Conservation (phyloP, 2,113 vertebrate species). For the Ammodytes dubius region DNA sequence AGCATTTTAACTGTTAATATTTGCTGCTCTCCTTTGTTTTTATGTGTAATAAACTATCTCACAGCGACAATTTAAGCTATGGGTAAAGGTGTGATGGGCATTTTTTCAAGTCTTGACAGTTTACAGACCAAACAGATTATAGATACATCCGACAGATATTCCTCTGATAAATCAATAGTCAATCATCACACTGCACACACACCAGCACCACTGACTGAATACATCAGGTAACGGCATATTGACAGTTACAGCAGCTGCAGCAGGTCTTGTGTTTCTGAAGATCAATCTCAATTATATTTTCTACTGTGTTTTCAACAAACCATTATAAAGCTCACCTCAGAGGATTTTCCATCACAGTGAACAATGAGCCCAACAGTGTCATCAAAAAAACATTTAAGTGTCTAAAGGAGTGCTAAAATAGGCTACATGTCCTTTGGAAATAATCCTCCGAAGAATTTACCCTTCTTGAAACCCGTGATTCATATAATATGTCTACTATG, state of each 20-base stretch:
- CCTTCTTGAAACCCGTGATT: neutral
- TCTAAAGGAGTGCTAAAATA: too few relatives aligned
- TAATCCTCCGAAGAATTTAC: neutral
- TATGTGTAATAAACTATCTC: neutral
- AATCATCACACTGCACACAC: neutral
- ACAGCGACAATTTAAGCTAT: neutral
- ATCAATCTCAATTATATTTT: neutral
- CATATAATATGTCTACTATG: too few relatives aligned
- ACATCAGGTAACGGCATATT: too few relatives aligned
- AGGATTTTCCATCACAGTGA: neutral
- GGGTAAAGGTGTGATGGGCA: neutral
- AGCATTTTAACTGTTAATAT: neutral
- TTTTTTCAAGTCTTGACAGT: neutral
- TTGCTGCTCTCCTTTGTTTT: neutral
- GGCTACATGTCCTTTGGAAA: neutral
- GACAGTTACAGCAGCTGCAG: neutral
- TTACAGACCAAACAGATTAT: neutral
- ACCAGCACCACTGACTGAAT: neutral
- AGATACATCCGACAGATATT: neutral
- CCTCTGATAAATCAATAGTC: neutral
- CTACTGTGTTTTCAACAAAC: neutral
- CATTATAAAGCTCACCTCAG: neutral
- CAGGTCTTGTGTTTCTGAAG: neutral
- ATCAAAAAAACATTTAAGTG: neutral
- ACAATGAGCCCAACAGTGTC: conserved; percentile 37